Percentiles rank a stretch among this genome's conserved stretches.
These are phyloP conservation scores for Drosophila anomalata DNA, from an alignment of 2,888 invertebrate genomes.

Conservation along the genomic window DNA sequence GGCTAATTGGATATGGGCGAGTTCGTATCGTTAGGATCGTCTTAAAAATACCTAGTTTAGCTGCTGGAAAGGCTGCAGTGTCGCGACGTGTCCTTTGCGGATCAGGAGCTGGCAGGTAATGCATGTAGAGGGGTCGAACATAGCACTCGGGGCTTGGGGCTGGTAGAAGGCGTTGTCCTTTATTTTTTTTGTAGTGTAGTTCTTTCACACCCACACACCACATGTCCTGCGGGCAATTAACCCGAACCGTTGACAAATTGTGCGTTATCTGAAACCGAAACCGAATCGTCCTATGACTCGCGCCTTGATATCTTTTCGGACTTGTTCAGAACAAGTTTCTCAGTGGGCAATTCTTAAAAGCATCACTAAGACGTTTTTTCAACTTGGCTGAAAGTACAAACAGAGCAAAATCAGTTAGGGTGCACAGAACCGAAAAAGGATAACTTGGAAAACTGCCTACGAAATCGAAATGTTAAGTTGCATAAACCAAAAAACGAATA, in stretches of 20 bases:
- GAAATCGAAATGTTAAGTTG: conserved; percentile 47
- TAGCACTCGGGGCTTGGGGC: conserved; percentile 32
- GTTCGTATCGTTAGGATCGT: conserved; percentile 14
- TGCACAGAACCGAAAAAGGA: conserved; percentile 28
- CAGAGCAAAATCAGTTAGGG: conserved; percentile 58
- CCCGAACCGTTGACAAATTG: neutral
- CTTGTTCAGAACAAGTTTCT: conserved; percentile 78
- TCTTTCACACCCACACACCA: conserved; percentile 19
- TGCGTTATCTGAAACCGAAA: conserved; percentile 79
- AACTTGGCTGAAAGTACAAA: conserved; percentile 81
- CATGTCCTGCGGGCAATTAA: conserved; percentile 1
- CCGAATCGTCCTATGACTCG: conserved; percentile 55
- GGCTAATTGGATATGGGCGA: conserved; percentile 20
- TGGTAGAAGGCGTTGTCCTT: neutral
- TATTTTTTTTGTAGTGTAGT: neutral
- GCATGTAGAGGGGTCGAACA: conserved; percentile 61
- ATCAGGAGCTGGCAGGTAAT: conserved; percentile 62
- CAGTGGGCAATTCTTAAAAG: conserved; percentile 81
- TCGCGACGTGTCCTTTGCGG: conserved; percentile 54
- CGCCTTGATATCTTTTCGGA: conserved; percentile 31
- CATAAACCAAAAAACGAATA: conserved; percentile 16
- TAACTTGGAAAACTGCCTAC: conserved; percentile 58
- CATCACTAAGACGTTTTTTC: conserved; percentile 82
- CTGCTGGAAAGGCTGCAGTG: conserved; percentile 21
- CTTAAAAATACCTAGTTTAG: conserved; percentile 56